Evolutionary conservation across 2,113 vertebrate genomes (phyloP), one percentile per base, ranked within the genome.

Genomic region (Anarhynchus alexandrinus): DNA sequence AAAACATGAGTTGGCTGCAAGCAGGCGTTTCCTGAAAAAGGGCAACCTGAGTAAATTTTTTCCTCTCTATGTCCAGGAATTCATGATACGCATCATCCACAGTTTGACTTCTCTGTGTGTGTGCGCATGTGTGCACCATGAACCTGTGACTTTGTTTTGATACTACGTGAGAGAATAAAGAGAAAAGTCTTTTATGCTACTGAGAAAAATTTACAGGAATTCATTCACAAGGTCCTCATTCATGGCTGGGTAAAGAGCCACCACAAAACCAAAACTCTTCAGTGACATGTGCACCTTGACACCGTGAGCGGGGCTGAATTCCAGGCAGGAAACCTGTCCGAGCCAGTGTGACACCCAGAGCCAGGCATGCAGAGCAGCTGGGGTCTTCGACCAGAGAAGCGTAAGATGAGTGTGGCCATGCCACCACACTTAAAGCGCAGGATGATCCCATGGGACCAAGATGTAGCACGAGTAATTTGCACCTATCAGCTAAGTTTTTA

Each of bases 391-490:
- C 13, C 51, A 55, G 12, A 73, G 19, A 22, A 11, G 36, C 5
- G 2, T 3, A 62, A 4, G 5, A 30, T 15, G 32, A 77, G 70
- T 20, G 12, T 1, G 12, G 59, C 22, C 36, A 36, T 1, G 9
- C 52, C 11, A 14, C 15, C 49, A 71, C 21, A 3, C 25, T 34
- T 1, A 0, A 51, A 67, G n/a, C 22, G 67, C 52, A n/a, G 62
- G 34, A 72, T 12, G 5, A 52, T 18, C 47, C 23, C 57, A 42
- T 0, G 2, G 36, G 36, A 74, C 16, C 16, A 30, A n/a, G 59
- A 29, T 1, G 4, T 0, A 47, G 61, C 52, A 67, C 0, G 0
- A 80, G 2, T 18, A 78, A 80, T 16, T 58, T 0, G 0, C 21
- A 54, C 2, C 27, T 8, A 4, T 6, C 38, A 71, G 23, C 19